A percentile compares a stretch with the other conserved stretches of the same genome.
Evolutionary conservation across 2,113 vertebrate genomes (phyloP).

Genomic region (Euleptes europaea): DNA sequence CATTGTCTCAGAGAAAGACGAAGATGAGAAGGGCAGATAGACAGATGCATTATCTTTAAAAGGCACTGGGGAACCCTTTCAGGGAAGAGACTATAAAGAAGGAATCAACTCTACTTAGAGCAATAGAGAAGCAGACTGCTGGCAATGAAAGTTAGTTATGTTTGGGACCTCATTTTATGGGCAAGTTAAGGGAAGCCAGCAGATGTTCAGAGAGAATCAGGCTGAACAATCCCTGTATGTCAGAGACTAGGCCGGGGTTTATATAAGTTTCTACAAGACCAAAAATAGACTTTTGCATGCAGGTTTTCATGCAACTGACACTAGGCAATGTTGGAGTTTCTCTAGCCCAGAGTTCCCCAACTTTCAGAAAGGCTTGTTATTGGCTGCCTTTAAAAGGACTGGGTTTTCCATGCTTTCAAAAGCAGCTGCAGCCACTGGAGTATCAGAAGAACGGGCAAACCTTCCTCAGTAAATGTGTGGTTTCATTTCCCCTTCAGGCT

Average conservation of each 20-base stretch:
- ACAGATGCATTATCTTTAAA: background rate
- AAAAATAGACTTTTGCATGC: no score
- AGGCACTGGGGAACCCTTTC: background rate
- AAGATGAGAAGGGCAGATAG: background rate
- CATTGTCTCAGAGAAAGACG: background rate
- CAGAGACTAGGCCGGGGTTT: background rate
- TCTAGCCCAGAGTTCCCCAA: background rate
- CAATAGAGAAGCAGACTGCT: background rate
- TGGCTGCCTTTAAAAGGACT: no score
- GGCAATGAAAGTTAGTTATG: constrained; percentile 28
- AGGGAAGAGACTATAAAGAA: background rate
- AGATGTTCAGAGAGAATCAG: constrained; percentile 24
- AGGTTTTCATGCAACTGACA: background rate
- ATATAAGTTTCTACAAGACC: background rate
- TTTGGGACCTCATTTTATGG: background rate
- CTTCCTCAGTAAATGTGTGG: no score
- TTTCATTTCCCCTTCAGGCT: no score
- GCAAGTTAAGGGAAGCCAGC: constrained; percentile 2
- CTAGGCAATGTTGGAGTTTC: background rate
- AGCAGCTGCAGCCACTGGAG: no score
- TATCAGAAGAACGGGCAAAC: no score
- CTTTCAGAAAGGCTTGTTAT: no score
- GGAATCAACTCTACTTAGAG: background rate
- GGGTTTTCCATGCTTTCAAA: no score
- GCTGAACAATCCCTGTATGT: background rate